Evolutionary conservation across 2,113 vertebrate species (phyloP), one percentile per base, ranked within the genome.

Genomic region (Coptodon bakossiorum): DNA sequence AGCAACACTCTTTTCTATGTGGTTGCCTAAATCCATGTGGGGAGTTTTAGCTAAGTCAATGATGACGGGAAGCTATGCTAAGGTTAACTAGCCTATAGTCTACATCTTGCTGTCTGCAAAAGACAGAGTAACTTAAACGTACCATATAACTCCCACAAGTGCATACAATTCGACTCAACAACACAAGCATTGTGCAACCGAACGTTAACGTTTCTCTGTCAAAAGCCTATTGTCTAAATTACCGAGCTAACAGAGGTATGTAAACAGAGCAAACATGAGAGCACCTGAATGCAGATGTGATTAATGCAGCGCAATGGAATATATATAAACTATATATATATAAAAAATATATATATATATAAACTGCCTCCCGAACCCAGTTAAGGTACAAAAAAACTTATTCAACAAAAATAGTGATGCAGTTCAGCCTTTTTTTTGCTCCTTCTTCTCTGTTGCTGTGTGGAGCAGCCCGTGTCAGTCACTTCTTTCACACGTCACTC

Each of bases 191-290:
- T 59, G 13, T 59, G 16, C 29, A 57, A 57, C 13, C 2, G 4
- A 59, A 16, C 4, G 3, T 0, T 59, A 59, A 5, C 4, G 1
- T 59, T 59, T 16, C 24, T 29, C 56, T 59, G 13, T 29, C 24
- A 29, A 0, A 3, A 57, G 4, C 7, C 13, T 57, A 3, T 57
- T 57, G 24, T 59, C 24, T 59, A 29, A 16, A 3, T 59, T 29
- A 59, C 56, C 13, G 0, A 57, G 24, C 56, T 29, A 57, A 59
- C 56, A 59, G 56, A 59, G 13, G 24, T 57, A 29, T 1, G 0
- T 57, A 56, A 56, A 56, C 53, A 56, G 53, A 56, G 22, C 53
- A 13, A 50, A 50, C 45, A 48, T 50, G 45, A 50, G 45, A 50
- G 45, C 45, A 50, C 16, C 45, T 4, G 1, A 50, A 8, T 17